phyloP scores from a whole-genome alignment of 2,797 vertebrate species.

The Rousettus madagascariensis region DNA sequence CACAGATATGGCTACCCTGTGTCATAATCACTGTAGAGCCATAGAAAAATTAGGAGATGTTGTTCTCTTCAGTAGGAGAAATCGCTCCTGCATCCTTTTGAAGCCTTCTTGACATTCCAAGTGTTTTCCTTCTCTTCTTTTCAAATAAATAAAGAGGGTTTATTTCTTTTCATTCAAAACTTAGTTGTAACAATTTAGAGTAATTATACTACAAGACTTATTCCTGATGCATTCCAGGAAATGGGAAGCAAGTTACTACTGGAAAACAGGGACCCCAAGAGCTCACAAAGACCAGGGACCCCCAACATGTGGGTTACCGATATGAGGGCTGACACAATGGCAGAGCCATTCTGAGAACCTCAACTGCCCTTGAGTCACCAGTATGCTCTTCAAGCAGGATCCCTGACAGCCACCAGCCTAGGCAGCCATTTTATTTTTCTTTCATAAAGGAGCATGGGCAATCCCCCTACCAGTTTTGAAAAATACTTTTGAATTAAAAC shows the following conservation, averaged over 20 bases:
- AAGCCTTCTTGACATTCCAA: not conserved
- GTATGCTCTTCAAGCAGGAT: not conserved
- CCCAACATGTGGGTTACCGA: not conserved
- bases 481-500: not conserved
- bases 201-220: not conserved
- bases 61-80: not conserved
- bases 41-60: not conserved
- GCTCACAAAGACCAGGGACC: not conserved
- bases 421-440: not conserved
- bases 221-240: not conserved
- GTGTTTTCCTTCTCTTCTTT: not conserved
- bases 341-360: not conserved
- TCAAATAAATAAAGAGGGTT: not conserved
- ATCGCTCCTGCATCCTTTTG: not conserved
- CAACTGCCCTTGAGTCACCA: not conserved
- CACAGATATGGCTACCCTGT: too few species aligned
- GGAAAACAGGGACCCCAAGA: not conserved
- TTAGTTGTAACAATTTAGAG: not conserved
- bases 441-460: not conserved
- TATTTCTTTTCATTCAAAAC: not conserved
- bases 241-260: not conserved
- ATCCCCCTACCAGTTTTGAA: not conserved
- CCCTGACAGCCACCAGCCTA: not conserved
- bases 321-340: not conserved
- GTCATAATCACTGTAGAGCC: not conserved